phyloP scores from a whole-genome alignment of 2,888 invertebrate genomes.

The Saturnia japonica region DNA sequence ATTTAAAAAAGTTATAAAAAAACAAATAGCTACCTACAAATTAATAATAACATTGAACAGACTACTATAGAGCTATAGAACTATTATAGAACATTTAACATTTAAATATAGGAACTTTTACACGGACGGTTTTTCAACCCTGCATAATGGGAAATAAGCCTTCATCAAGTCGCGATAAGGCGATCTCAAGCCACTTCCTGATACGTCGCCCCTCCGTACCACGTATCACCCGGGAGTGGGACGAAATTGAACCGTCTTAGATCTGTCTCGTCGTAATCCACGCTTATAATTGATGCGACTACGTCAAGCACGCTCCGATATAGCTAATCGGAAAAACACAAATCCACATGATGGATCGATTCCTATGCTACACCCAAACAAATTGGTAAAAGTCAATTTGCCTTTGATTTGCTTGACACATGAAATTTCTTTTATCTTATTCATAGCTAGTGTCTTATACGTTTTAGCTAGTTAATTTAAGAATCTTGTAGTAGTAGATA shows the following conservation, averaged over 20 bases:
- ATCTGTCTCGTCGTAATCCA: constrained; percentile 77
- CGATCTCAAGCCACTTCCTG: constrained; percentile 64
- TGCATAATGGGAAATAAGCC: constrained; percentile 50
- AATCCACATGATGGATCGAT: constrained; percentile 78
- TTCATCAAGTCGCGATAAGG: constrained; percentile 62
- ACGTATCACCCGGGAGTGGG: constrained; percentile 31
- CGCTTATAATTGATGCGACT: constrained; percentile 81
- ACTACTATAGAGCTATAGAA: not conserved
- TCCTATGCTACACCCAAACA: constrained; percentile 32
- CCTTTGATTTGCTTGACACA: constrained; percentile 22
- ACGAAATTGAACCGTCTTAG: constrained; percentile 78
- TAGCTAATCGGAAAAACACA: constrained; percentile 79
- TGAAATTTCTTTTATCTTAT: not conserved
- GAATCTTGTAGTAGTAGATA: no score
- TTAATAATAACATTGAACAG: not conserved
- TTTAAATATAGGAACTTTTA: not conserved
- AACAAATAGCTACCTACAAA: no score
- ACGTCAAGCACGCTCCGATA: constrained; percentile 74
- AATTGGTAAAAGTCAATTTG: constrained; percentile 37
- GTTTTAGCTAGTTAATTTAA: no score
- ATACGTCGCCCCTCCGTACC: constrained; percentile 53
- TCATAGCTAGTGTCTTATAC: no score
- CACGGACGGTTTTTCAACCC: constrained; percentile 25
- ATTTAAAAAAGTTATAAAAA: no score
- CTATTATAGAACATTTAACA: constrained; percentile 8